Evolutionary conservation across 2,888 invertebrate species (phyloP), one percentile per base, ranked within the genome.

Genomic region (Lomographa bimaculata): DNA sequence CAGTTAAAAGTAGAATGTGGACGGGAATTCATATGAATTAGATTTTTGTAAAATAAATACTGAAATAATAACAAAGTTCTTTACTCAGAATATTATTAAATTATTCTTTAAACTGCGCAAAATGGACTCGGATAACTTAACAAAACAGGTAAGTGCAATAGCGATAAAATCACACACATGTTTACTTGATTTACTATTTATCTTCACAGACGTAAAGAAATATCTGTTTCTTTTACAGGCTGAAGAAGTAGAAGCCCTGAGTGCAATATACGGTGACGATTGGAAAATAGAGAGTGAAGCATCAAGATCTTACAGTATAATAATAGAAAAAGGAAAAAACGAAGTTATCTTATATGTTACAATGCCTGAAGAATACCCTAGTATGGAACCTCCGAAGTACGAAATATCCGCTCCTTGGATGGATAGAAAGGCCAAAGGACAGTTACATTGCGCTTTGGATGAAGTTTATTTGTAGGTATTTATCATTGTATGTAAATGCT

Each of bases 391-490:
- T 1, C 95, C 95, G 0, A 87, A 83, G 46, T 95, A 92, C 70
- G 92, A 93, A 62, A 61, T 95, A 19, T 93, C 94, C 32, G 94
- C 95, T 0, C 94, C 95, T 0, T 92, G 92, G 90, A 86, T 95
- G 72, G 86, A 89, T 29, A 86, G 91, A 32, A 77, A 87, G 20
- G 89, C 90, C 20, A 94, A 94, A 64, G 78, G 82, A 43, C 64
- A 80, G 16, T 77, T 95, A 1, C 84, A 89, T 37, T 70, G 75
- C 40, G 78, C 89, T 8, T 81, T 95, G 57, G 90, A 93, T 57
- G 90, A 92, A 57, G 87, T 94, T 49, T 94, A 92, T 77, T 79
- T 92, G 94, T 95, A 90, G 89, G 92, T 89, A 64, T 54, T 53
- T 50, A 16, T 36, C 20, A 12, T 26, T 12, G n/a, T n/a, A n/a